Percentiles rank a stretch among this genome's conserved stretches.
phyloP scores from a whole-genome alignment of 2,797 vertebrate genomes.

The Myripristis jacobus region DNA sequence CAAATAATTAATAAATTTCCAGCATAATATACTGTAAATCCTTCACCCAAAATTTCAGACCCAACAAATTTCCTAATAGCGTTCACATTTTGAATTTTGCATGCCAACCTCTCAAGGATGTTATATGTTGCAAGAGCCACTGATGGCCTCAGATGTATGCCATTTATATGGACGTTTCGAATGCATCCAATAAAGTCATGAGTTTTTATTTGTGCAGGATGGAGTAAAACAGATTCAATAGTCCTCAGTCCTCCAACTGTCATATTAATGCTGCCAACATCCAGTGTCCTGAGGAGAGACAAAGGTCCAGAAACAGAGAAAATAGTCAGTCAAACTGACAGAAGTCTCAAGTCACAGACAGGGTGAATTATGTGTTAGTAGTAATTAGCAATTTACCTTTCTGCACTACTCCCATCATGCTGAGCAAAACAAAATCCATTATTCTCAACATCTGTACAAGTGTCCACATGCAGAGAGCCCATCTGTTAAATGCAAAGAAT shows the following conservation, averaged over 20 bases:
- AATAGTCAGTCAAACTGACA: slow-evolving; percentile 2
- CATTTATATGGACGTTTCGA: slow-evolving; percentile 79
- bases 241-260: slow-evolving; percentile 81
- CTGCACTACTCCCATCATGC: slow-evolving; percentile 68
- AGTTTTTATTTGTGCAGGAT: slow-evolving; percentile 75
- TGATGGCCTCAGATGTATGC: slow-evolving; percentile 70
- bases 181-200: slow-evolving; percentile 86
- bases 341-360: not conserved
- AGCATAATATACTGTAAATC: not conserved
- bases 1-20: not conserved
- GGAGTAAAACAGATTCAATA: slow-evolving; percentile 71
- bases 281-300: slow-evolving; percentile 76
- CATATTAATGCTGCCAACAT: slow-evolving; percentile 78
- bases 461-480: slow-evolving; percentile 83
- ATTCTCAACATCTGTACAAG: slow-evolving; percentile 74
- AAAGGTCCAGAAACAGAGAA: slow-evolving; percentile 7
- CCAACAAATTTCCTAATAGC: too few species aligned
- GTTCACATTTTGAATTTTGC: slow-evolving; percentile 9
- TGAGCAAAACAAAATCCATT: slow-evolving; percentile 79
- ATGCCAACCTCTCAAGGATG: slow-evolving; percentile 74
- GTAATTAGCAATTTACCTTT: slow-evolving; percentile 67
- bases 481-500: slow-evolving; percentile 70
- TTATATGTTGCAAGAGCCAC: slow-evolving; percentile 76
- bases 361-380: not conserved
- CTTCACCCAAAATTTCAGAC: not conserved